These are phyloP conservation scores for Tachina fera DNA, from an alignment of 2,888 invertebrate species.

Conservation along the genomic window DNA sequence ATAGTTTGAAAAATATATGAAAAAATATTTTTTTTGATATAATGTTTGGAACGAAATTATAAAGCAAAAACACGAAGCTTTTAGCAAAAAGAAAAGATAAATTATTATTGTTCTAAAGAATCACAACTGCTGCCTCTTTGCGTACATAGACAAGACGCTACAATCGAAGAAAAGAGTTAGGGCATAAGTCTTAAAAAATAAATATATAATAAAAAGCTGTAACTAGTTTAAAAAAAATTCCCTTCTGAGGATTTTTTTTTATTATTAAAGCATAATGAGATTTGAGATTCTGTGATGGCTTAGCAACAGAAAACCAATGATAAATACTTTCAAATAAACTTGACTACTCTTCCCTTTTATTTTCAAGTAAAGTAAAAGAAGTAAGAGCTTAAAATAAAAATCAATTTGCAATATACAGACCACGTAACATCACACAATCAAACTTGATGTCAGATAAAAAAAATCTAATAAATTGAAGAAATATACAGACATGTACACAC, in stretches of 20 bases:
- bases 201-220: too few species aligned
- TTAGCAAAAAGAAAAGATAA: too few species aligned
- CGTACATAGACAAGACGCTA: too few species aligned
- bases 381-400: conserved; percentile 39
- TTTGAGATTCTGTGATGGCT: conserved; percentile 23
- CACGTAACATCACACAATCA: conserved; percentile 42
- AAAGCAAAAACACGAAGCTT: too few species aligned
- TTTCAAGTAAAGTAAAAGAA: background rate
- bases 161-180: too few species aligned
- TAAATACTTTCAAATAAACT: conserved; percentile 14
- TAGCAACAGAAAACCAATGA: conserved; percentile 20
- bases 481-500: conserved; percentile 1
- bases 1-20: too few species aligned
- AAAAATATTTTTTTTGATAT: too few species aligned
- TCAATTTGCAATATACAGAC: conserved; percentile 51
- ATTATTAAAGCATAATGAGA: conserved; percentile 52
- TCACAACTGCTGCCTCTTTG: too few species aligned
- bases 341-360: background rate
- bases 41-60: too few species aligned
- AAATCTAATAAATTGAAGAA: conserved; percentile 10
- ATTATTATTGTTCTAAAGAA: too few species aligned
- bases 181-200: too few species aligned
- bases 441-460: conserved; percentile 16
- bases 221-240: conserved; percentile 36
- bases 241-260: conserved; percentile 30